Evolutionary conservation across 1,140 invertebrate species (phyloP).

Genomic region (Drosophila repleta): DNA sequence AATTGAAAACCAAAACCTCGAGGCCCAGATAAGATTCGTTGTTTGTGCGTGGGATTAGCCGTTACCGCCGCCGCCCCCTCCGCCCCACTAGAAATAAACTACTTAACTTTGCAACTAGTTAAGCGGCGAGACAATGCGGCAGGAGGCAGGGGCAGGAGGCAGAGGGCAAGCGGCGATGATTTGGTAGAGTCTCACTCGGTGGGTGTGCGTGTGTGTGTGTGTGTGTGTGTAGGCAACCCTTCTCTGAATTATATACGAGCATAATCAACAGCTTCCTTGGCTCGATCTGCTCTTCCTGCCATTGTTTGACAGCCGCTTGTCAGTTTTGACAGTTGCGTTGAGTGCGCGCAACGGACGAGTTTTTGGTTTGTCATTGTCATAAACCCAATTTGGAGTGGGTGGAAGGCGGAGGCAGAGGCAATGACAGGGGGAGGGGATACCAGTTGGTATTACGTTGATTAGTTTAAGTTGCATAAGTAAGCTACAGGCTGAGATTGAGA

Average conservation of each 20-base stretch:
- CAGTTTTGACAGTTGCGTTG: slow-evolving; percentile 74
- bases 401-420: not conserved
- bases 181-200: slow-evolving; percentile 29
- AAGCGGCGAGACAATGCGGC: slow-evolving; percentile 67
- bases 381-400: slow-evolving; percentile 9
- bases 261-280: slow-evolving; percentile 71
- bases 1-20: slow-evolving; percentile 27
- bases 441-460: slow-evolving; percentile 72
- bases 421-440: slow-evolving; percentile 19
- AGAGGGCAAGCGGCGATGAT: slow-evolving; percentile 43
- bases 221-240: slow-evolving; percentile 50
- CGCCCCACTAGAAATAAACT: slow-evolving; percentile 59
- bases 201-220: not conserved
- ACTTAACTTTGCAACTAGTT: slow-evolving; percentile 82
- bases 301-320: slow-evolving; percentile 78
- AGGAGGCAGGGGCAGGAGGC: slow-evolving; percentile 20
- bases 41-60: slow-evolving; percentile 62
- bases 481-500: slow-evolving; percentile 8
- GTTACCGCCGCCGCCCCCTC: slow-evolving; percentile 11
- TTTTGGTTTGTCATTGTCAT: slow-evolving; percentile 77
- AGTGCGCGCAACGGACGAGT: slow-evolving; percentile 48
- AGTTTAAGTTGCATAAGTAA: slow-evolving; percentile 74
- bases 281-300: slow-evolving; percentile 52
- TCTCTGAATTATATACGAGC: slow-evolving; percentile 24
- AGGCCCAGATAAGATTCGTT: slow-evolving; percentile 41